These are phyloP conservation scores for Clarias macrocephalus DNA, from an alignment of 2,113 vertebrate genomes.

Conservation along the genomic window DNA sequence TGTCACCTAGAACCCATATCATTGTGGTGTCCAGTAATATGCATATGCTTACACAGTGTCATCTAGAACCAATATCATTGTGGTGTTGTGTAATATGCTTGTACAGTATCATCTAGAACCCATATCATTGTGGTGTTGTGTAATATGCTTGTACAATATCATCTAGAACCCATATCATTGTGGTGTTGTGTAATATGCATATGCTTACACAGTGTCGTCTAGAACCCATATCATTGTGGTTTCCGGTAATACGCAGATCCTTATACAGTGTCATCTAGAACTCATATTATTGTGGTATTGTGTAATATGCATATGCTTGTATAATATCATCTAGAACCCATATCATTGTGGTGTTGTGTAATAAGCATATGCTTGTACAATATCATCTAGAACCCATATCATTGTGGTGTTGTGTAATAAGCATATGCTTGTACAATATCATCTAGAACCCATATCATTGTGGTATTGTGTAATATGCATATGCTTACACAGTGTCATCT, in stretches of 20 bases:
- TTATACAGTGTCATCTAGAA: not conserved
- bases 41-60: not conserved
- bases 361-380: too few species aligned
- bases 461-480: not conserved
- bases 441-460: not conserved
- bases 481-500: not conserved
- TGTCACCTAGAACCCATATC: not conserved
- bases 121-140: not conserved
- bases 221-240: not conserved
- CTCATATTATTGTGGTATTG: not conserved
- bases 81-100: too few species aligned
- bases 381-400: not conserved
- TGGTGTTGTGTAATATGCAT: not conserved
- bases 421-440: too few species aligned
- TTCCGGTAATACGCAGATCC: not conserved
- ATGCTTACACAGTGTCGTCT: not conserved
- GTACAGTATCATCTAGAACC: not conserved
- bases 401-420: not conserved
- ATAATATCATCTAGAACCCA: not conserved
- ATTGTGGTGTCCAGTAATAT: not conserved
- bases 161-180: not conserved
- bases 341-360: not conserved
- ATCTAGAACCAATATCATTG: not conserved
- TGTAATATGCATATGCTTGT: not conserved
- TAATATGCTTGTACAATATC: too few species aligned